phyloP scores from a whole-genome alignment of 2,888 invertebrate genomes.

The Allolobophora icterica region DNA sequence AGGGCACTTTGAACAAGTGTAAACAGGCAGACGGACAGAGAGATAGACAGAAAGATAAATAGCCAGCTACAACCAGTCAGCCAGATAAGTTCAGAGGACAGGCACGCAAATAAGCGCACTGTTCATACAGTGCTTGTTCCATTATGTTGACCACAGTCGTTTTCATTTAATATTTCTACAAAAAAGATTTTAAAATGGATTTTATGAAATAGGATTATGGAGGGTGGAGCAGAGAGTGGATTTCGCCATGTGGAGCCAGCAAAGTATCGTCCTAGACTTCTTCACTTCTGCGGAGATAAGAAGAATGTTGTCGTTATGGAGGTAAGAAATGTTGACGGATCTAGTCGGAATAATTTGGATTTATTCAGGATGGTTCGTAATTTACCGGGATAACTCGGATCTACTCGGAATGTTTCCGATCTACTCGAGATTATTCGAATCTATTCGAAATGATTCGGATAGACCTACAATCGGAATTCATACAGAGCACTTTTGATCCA shows the following conservation, averaged over 20 bases:
- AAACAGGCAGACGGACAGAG: neutral
- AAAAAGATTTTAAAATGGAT: neutral
- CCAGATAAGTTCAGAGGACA: too few species aligned
- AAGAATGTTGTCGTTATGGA: constrained; percentile 41
- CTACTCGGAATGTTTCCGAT: neutral
- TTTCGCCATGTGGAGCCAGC: constrained; percentile 59
- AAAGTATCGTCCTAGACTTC: constrained; percentile 57
- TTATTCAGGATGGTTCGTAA: neutral
- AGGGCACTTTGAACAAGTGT: too few species aligned
- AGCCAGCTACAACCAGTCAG: neutral
- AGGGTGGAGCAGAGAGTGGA: constrained; percentile 61
- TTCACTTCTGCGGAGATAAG: constrained; percentile 54
- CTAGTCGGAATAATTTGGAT: neutral
- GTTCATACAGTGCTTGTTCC: too few species aligned
- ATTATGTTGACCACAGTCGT: neutral
- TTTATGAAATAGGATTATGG: constrained; percentile 51
- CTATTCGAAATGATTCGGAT: neutral
- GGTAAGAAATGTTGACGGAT: constrained; percentile 24
- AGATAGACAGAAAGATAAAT: neutral
- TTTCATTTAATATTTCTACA: neutral
- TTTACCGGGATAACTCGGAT: neutral
- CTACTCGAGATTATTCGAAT: too few species aligned
- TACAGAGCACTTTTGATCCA: neutral
- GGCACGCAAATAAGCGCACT: too few species aligned
- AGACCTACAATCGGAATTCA: neutral